Conservation (phyloP, 2,888 invertebrate genomes). For the Leucophenga maculata region DNA sequence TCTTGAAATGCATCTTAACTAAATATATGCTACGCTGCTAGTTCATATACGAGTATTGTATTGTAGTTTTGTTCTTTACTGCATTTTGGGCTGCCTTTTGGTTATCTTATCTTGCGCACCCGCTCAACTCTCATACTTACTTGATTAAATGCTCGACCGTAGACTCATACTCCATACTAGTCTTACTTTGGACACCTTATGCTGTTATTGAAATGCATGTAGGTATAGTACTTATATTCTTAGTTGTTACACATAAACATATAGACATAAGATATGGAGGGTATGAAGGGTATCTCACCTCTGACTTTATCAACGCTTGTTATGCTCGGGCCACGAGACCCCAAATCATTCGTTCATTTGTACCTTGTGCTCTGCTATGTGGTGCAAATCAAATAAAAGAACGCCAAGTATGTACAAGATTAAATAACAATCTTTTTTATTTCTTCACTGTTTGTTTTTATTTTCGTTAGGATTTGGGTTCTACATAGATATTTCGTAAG, state of each 20-base stretch:
- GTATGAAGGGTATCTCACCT: conserved; percentile 26
- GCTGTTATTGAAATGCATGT: background rate
- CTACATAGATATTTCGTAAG: too few relatives aligned
- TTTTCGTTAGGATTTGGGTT: background rate
- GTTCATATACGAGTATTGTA: background rate
- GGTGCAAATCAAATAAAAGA: background rate
- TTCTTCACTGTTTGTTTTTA: background rate
- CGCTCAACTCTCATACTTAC: background rate
- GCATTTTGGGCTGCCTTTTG: background rate
- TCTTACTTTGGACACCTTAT: conserved; percentile 5
- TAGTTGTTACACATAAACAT: too few relatives aligned
- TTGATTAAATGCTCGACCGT: background rate
- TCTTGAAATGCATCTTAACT: too few relatives aligned
- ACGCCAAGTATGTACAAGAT: background rate
- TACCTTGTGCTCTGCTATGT: background rate
- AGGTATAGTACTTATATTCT: too few relatives aligned
- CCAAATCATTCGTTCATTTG: conserved; percentile 31
- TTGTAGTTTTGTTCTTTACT: background rate
- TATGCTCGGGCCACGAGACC: background rate
- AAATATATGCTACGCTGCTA: background rate
- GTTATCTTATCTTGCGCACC: background rate
- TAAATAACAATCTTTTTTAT: background rate
- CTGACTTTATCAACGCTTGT: conserved; percentile 19
- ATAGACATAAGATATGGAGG: too few relatives aligned
- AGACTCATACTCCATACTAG: background rate